These are phyloP conservation scores for Thalassophryne amazonica DNA, from an alignment of 2,797 vertebrate genomes.

Conservation along the genomic window DNA sequence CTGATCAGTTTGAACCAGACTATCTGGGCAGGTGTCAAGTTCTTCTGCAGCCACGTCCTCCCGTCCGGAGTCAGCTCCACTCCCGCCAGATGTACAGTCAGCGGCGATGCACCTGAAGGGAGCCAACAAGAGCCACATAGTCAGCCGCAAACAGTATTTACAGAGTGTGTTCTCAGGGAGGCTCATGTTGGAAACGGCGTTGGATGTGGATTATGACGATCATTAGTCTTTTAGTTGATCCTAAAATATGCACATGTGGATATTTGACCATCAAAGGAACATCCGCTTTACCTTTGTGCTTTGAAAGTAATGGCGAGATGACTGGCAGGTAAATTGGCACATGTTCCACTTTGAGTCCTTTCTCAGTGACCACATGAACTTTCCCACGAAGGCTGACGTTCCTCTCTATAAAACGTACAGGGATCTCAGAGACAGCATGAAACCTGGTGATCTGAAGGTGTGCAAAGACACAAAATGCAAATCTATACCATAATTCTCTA, in stretches of 20 bases:
- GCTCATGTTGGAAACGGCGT: too few species aligned
- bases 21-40: slow-evolving; percentile 75
- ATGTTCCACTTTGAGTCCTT: slow-evolving; percentile 88
- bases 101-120: slow-evolving; percentile 72
- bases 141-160: too few species aligned
- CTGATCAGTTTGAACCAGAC: slow-evolving; percentile 91
- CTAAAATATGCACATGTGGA: too few species aligned
- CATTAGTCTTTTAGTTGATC: too few species aligned
- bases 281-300: slow-evolving; percentile 71
- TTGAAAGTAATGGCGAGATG: slow-evolving; percentile 77
- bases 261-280: slow-evolving; percentile 59
- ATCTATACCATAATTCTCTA: too few species aligned
- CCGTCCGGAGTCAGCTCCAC: slow-evolving; percentile 85
- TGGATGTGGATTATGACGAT: too few species aligned
- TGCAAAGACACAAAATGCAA: not conserved
- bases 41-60: slow-evolving; percentile 78
- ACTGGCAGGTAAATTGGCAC: slow-evolving; percentile 86
- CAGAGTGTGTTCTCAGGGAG: too few species aligned
- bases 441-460: slow-evolving; percentile 82
- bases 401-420: slow-evolving; percentile 83
- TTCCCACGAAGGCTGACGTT: slow-evolving; percentile 88
- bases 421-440: slow-evolving; percentile 82
- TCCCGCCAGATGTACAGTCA: slow-evolving; percentile 86
- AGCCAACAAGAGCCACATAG: not conserved
- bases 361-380: slow-evolving; percentile 78